Conservation (phyloP, 2,888 invertebrate genomes). For the Spodoptera exigua region DNA sequence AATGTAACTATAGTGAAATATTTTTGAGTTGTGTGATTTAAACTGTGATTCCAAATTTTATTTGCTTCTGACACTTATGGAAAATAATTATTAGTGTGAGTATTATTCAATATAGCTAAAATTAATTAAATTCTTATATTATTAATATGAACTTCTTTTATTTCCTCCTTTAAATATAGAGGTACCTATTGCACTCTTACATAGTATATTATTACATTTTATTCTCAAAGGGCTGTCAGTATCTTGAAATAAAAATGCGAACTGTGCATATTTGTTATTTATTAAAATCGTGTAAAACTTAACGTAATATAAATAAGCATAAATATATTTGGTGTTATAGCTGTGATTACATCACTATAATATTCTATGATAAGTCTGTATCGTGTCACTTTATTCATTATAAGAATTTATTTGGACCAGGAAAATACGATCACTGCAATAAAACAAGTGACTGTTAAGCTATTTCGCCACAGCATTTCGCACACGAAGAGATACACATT, state of each 20-base stretch:
- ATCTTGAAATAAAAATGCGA: slow-evolving; percentile 25
- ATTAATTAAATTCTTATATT: slow-evolving; percentile 63
- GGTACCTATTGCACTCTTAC: no score
- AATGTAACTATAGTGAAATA: slow-evolving; percentile 62
- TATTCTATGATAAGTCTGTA: slow-evolving; percentile 10
- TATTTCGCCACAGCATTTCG: not conserved
- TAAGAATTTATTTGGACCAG: not conserved
- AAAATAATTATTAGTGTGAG: slow-evolving; percentile 54
- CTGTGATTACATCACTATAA: slow-evolving; percentile 69
- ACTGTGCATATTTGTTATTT: slow-evolving; percentile 50
- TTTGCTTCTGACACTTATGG: slow-evolving; percentile 54
- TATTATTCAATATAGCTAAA: slow-evolving; percentile 56
- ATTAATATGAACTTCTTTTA: slow-evolving; percentile 23
- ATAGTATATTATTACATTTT: no score
- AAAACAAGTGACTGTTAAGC: not conserved
- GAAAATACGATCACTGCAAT: not conserved
- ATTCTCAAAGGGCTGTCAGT: no score
- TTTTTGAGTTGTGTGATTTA: slow-evolving; percentile 67
- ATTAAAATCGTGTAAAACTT: slow-evolving; percentile 64
- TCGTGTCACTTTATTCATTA: not conserved
- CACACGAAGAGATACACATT: not conserved
- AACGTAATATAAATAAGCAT: slow-evolving; percentile 58
- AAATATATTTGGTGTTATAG: slow-evolving; percentile 69
- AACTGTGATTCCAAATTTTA: slow-evolving; percentile 63
- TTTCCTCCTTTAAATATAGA: slow-evolving; percentile 10